Evolutionary conservation across 2,888 invertebrate species (phyloP), one percentile per base, ranked within the genome.

Genomic region (Drosophila prolongata): DNA sequence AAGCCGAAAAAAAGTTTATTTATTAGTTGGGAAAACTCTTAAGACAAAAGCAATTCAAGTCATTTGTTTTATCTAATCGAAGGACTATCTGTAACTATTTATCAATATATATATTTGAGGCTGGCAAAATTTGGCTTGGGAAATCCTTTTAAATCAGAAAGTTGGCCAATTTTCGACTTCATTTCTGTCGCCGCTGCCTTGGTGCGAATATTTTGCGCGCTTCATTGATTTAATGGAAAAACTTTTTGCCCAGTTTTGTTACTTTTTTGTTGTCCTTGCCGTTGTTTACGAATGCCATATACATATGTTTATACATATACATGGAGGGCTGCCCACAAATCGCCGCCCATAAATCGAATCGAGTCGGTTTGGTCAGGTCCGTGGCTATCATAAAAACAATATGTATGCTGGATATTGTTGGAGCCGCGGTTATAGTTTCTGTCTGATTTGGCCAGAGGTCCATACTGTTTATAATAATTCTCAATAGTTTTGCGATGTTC

Each of bases 211-310:
- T 84, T 86, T 86, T 82, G 75, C 76, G 58, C 80, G 87, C 79
- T 89, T 81, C 87, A 89, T 89, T 88, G 87, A 88, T 87, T 87
- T 87, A 89, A 89, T 88, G 87, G 89, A 75, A 88, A 88, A 88
- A 88, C 75, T 89, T 87, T 80, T 86, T 55, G 73, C 64, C 42
- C 54, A 52, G 58, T 57, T 42, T 62, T 54, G 40, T 14, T 66
- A 13, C 53, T 54, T 54, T 24, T 19, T 54, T 54, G 53, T 46
- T 44, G 37, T 58, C 30, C 49, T 16, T 52, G 40, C 34, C 34
- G 34, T 60, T 61, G 30, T 44, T 60, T 35, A 30, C 47, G 19
- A 35, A 30, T 10, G 35, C 16, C 35, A 19, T 50, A 62, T 40
- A 35, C 37, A 50, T 47, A 38, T 46, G 37, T 8, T 6, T 14